Conservation (phyloP, 1,140 invertebrate genomes). For the Thalassaphorura encarpata region DNA sequence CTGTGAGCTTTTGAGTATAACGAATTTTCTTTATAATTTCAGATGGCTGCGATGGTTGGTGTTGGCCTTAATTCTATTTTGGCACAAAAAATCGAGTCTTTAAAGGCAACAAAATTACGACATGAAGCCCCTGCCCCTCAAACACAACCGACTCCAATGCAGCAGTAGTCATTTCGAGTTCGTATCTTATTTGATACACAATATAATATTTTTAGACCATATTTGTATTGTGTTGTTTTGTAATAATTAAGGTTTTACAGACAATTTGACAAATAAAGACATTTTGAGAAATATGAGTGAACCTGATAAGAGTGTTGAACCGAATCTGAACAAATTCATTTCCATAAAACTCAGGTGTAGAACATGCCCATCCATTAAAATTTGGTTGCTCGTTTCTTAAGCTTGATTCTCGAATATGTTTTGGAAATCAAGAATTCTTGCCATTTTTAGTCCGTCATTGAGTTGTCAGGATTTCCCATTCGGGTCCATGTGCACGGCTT, state of each 20-base stretch:
- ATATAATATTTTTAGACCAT: neutral
- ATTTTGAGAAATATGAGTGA: neutral
- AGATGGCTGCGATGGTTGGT: constrained; percentile 28
- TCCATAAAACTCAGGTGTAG: too few species aligned
- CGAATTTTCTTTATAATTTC: neutral
- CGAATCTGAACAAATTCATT: too few species aligned
- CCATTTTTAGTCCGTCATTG: too few species aligned
- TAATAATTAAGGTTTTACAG: neutral
- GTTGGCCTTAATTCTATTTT: constrained; percentile 21
- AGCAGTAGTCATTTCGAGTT: neutral
- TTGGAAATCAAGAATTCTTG: too few species aligned
- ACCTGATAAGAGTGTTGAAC: too few species aligned
- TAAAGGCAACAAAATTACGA: constrained; percentile 13
- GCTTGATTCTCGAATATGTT: too few species aligned
- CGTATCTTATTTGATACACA: neutral
- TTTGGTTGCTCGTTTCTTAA: too few species aligned
- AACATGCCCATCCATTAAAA: too few species aligned
- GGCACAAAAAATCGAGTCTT: constrained; percentile 10
- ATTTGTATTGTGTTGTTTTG: neutral
- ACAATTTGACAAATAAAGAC: neutral
- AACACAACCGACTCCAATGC: neutral
- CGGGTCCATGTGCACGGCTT: too few species aligned
- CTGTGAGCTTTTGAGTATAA: too few species aligned
- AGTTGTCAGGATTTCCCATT: too few species aligned
- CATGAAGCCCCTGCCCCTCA: neutral